Conservation (phyloP, 2,113 vertebrate species). For the Falcunculus frontatus region DNA sequence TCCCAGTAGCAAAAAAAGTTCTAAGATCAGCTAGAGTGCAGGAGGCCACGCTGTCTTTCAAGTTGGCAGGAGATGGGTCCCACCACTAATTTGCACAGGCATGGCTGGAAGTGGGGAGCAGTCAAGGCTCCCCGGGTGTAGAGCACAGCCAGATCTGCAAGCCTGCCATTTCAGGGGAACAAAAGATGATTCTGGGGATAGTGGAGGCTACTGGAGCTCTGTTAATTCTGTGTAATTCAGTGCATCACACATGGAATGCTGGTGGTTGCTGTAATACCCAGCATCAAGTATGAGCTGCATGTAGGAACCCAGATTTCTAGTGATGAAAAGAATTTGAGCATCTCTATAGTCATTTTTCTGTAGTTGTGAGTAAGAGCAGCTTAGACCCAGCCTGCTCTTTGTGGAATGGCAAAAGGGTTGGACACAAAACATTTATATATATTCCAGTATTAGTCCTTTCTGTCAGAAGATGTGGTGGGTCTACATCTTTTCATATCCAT, state of each 20-base stretch:
- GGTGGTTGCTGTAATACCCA: background rate
- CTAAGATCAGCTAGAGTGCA: background rate
- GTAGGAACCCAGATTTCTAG: background rate
- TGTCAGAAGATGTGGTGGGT: background rate
- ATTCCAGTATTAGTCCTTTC: background rate
- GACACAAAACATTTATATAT: background rate
- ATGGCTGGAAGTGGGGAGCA: background rate
- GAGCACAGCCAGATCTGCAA: background rate
- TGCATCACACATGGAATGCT: background rate
- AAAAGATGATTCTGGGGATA: background rate
- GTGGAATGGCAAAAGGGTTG: background rate
- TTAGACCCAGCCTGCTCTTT: background rate
- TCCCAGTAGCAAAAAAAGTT: rapidly evolving
- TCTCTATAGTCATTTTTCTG: background rate
- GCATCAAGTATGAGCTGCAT: background rate
- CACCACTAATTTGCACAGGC: background rate
- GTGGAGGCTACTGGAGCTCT: background rate
- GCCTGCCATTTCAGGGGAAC: background rate
- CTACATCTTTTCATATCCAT: background rate
- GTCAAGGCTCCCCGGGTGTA: background rate
- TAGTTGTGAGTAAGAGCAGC: background rate
- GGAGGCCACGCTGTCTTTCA: background rate
- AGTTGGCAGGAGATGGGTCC: background rate
- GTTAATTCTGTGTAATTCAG: background rate
- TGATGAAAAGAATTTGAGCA: background rate